Base-by-base conservation (phyloP, 2,113 vertebrate species). In the Astatotilapia flaviijosephi region DNA sequence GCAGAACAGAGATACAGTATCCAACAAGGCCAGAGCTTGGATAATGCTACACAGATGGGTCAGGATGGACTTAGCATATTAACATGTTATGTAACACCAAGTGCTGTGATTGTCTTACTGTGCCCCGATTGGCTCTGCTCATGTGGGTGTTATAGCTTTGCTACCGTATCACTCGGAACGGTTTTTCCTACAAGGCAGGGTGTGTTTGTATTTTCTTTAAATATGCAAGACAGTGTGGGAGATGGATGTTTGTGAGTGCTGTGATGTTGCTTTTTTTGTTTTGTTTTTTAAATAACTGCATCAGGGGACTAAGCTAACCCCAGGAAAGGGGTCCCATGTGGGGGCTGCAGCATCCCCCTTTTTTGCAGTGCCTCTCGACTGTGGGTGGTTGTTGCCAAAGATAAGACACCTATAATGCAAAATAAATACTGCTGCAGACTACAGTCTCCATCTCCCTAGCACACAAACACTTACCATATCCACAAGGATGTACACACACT, bases 11-110 rank as follows among this genome's bases (percentile, higher is more conserved):
- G 83, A 89, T 68, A 77, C 37, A 55, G 81, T 68, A 83, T 86
- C 55, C 47, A 85, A 23, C 82, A 87, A 92, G 91, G 90, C 86
- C 80, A 83, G 51, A 49, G 80, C 90, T 93, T 91, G 86, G 86
- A 95, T 93, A 92, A 93, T 85, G 86, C 87, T 87, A 85, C 65
- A 33, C 88, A 92, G 93, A 91, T 84, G 87, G 93, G 84, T 91
- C 91, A 93, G 83, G 84, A 86, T 87, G 87, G 91, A 91, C 92
- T 95, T 92, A 95, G 88, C 86, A 92, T 88, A 94, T 94, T 91
- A 86, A 86, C 58, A 73, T 82, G 62, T 95, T 94, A 91, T 70
- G 81, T 88, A 93, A 95, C 91, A 85, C n/a, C 47, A 45, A 92
- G 85, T 80, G 80, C 60, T 86, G 73, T 19, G 82, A 90, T 88